Percentiles rank a stretch among this genome's conserved stretches.
Evolutionary conservation across 2,888 invertebrate genomes (phyloP).

Genomic region (Rhogogaster chlorosoma): DNA sequence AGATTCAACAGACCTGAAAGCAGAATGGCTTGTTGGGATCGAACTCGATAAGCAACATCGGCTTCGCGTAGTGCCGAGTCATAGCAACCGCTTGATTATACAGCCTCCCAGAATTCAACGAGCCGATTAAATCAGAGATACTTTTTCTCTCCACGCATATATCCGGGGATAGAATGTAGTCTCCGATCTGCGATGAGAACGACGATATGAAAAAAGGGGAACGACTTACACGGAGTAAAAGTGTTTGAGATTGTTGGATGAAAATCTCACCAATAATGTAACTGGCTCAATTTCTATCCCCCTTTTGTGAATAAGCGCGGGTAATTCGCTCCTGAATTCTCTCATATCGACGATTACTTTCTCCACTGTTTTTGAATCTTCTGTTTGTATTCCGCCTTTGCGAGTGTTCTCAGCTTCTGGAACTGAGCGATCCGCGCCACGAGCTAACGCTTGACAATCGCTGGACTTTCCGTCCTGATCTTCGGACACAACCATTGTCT

Average conservation of each 20-base stretch:
- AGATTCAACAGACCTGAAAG: slow-evolving; percentile 83
- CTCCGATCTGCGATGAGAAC: slow-evolving; percentile 87
- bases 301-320: slow-evolving; percentile 94
- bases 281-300: slow-evolving; percentile 95
- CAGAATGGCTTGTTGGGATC: slow-evolving; percentile 96
- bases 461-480: slow-evolving; percentile 93
- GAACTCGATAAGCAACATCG: slow-evolving; percentile 97
- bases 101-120: slow-evolving; percentile 95
- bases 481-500: slow-evolving; percentile 92
- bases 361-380: slow-evolving; percentile 53
- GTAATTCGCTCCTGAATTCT: slow-evolving; percentile 98
- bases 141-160: slow-evolving; percentile 99
- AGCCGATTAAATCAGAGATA: slow-evolving; percentile 96
- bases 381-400: slow-evolving; percentile 81
- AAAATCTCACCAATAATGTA: slow-evolving; percentile 84
- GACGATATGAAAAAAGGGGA: neutral
- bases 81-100: slow-evolving; percentile 97
- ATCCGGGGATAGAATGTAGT: slow-evolving; percentile 97
- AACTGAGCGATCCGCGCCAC: slow-evolving; percentile 63
- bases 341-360: slow-evolving; percentile 96
- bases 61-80: slow-evolving; percentile 92
- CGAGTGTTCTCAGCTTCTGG: slow-evolving; percentile 80
- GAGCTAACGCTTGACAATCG: slow-evolving; percentile 78
- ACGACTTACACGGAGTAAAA: neutral
- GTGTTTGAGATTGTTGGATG: too few species aligned